Conservation (phyloP, 2,797 vertebrate species). For the Scyliorhinus canicula region DNA sequence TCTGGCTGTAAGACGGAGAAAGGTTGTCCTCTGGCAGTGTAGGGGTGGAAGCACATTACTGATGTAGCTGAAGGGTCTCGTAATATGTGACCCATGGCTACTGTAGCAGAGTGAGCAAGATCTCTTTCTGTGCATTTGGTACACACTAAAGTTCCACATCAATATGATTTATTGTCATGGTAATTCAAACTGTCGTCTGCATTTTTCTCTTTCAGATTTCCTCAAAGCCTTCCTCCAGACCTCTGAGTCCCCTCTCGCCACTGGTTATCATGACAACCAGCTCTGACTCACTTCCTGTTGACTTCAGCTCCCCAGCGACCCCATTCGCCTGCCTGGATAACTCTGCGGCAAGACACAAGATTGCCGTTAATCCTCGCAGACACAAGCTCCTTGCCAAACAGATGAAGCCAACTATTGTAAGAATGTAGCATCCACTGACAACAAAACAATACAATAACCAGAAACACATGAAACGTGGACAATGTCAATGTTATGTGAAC, state of each 20-base stretch:
- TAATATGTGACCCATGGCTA: neutral
- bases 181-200: neutral
- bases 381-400: slow-evolving; percentile 61
- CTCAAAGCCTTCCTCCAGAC: slow-evolving; percentile 56
- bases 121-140: slow-evolving; percentile 13
- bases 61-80: neutral
- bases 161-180: neutral
- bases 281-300: slow-evolving; percentile 50
- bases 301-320: slow-evolving; percentile 69
- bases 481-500: neutral
- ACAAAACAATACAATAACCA: neutral
- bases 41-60: neutral
- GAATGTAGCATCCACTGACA: slow-evolving; percentile 28
- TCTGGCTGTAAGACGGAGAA: neutral
- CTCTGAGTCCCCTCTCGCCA: slow-evolving; percentile 55
- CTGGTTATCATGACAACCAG: neutral
- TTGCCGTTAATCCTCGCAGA: slow-evolving; percentile 63
- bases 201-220: slow-evolving; percentile 50
- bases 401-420: slow-evolving; percentile 42
- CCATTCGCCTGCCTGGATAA: slow-evolving; percentile 69
- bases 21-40: too few species aligned
- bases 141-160: neutral
- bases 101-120: neutral
- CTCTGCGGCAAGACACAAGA: slow-evolving; percentile 76
- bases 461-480: neutral